These are phyloP conservation scores for Berghia stephanieae DNA, from an alignment of 1,140 invertebrate species.

Conservation along the genomic window DNA sequence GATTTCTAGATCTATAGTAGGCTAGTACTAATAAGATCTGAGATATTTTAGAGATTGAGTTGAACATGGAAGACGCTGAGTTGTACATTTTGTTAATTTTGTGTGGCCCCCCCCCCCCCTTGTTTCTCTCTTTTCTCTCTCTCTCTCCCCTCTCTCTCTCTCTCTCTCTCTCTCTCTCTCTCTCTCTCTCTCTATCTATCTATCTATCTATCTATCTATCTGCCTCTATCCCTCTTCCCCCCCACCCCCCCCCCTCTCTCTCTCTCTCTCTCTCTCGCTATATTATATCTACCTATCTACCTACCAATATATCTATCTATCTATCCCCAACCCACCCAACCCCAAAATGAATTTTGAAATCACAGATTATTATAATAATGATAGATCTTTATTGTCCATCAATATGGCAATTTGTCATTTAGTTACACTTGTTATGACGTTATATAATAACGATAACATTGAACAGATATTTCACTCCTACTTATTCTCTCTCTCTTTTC, in stretches of 20 bases:
- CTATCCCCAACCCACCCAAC: neutral
- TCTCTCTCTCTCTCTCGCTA: neutral
- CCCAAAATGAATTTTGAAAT: neutral
- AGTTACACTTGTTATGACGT: too few species aligned
- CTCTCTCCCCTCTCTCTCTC: neutral
- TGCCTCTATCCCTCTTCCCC: neutral
- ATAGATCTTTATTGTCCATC: neutral
- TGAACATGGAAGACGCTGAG: neutral
- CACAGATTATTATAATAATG: neutral
- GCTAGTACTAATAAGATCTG: constrained; percentile 11
- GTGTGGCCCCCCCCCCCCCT: neutral
- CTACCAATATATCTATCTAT: too few species aligned
- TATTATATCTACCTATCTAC: neutral
- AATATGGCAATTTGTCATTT: neutral
- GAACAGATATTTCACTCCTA: neutral
- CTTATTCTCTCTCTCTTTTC: neutral
- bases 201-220: neutral
- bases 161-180: constrained; percentile 3
- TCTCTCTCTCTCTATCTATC: neutral
- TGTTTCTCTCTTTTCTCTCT: neutral
- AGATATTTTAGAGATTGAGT: neutral
- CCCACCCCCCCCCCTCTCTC: neutral
- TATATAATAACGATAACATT: neutral
- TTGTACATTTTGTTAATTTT: neutral
- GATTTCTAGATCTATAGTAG: neutral